Evolutionary conservation across 2,113 vertebrate species (phyloP), one percentile per base, ranked within the genome.

Genomic region (Spea bombifrons): DNA sequence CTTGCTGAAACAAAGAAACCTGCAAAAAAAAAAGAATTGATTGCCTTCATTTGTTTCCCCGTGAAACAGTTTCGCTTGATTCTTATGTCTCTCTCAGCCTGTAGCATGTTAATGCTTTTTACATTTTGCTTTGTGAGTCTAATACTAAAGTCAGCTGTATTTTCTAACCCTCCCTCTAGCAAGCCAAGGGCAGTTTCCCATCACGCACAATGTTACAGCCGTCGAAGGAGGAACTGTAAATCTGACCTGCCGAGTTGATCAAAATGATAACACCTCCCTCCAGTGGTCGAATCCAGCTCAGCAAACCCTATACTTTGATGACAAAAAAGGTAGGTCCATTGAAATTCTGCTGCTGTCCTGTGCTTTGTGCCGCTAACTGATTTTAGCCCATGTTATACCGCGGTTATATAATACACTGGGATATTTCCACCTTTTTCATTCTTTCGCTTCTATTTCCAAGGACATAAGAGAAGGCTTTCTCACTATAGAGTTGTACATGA

Each of bases 241-340:
- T 90, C 87, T 99, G 93, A 99, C 97, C 93, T 99, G 97, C 91
- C 94, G 97, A 78, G 97, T 99, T 89, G 97, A 99, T 93, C 95
- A 94, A 93, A 98, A 98, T 94, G 97, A 99, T 95, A 98, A 98
- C 94, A 98, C 97, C 89, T 98, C 97, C 96, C 96, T 99, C 95
- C 97, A 99, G 97, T 99, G 96, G 97, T 99, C 97, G 90, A 99
- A 99, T 92, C 97, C 97, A 87, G 97, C 97, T 95, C 97, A 98
- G 91, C 97, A 99, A 90, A 99, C 97, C 0, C 93, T 99, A 45
- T 99, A 96, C 89, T 99, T 99, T 9, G 97, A 98, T 73, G 95
- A 99, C 90, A 99, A 99, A 91, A 99, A 99, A 95, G 97, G 97
- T 99, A 87, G 92, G 71, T 85, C 73, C 9, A 0, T 82, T 88